Conservation (phyloP, 2,113 vertebrate species). For the Ctenodactylus gundi region DNA sequence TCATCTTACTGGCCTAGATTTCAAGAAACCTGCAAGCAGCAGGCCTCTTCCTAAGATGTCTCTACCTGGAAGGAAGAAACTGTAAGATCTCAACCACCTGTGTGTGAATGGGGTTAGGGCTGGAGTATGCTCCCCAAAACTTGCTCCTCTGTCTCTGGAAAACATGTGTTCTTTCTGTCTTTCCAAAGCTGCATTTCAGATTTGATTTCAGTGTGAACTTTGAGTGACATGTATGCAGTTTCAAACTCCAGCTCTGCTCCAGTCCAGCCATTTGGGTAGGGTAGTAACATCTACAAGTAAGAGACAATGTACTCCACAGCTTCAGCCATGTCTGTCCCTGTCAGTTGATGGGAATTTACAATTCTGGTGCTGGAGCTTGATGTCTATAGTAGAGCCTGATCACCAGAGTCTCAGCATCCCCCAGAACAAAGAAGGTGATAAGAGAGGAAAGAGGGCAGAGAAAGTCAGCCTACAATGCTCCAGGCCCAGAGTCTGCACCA, state of each 20-base stretch:
- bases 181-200: background rate
- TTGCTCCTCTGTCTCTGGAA: background rate
- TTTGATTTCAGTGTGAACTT: background rate
- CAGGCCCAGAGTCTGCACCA: background rate
- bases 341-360: background rate
- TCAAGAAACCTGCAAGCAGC: background rate
- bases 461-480: background rate
- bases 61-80: background rate
- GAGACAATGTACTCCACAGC: background rate
- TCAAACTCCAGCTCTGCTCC: background rate
- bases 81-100: background rate
- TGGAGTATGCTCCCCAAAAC: no score
- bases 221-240: background rate
- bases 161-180: background rate
- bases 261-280: background rate
- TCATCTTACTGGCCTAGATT: background rate
- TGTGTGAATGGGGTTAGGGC: background rate
- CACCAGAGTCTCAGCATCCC: no score
- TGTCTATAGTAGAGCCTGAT: background rate
- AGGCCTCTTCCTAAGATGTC: background rate
- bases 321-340: background rate
- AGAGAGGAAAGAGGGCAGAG: background rate
- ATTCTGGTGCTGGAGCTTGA: background rate
- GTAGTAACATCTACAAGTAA: background rate
- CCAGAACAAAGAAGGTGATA: background rate